Base-by-base conservation (phyloP, 2,113 vertebrate species). In the Coptodon bakossiorum region DNA sequence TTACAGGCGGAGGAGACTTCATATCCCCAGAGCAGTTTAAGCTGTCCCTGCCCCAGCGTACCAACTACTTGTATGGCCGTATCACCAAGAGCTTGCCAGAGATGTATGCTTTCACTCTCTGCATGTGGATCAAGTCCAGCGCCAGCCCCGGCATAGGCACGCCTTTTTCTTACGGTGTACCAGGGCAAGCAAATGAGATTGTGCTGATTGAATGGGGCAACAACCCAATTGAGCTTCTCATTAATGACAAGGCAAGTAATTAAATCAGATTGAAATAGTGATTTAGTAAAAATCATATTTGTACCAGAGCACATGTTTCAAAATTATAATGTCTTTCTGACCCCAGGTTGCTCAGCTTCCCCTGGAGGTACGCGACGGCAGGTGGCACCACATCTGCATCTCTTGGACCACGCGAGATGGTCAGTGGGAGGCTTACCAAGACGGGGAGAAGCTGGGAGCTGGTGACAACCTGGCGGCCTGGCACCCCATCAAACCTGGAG, bases 191-290 rank as follows among this genome's bases (percentile, higher is more conserved):
- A 43, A 99, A 99, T 13, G 99, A 99, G 94, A 98, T 99, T 2
- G 99, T 99, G 86, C 96, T 99, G 52, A 99, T 99, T 6, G 98
- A 99, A 57, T 99, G 98, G 98, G 99, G 98, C 2, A 99, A 98
- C 89, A 99, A 99, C 91, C 98, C 98, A n/a, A 99, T 99, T 0
- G 99, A 99, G 83, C 96, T 99, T 52, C 97, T 99, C 16, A 98
- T 99, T 89, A 99, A 99, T 1, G 98, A 99, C 92, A 99, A 99
- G 97, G 99, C 97, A 92, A 90, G 93, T 97, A 93, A 95, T 1
- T 29, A 8, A 38, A 24, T 1, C 22, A 5, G 31, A 24, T 11
- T 6, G 57, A 3, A 6, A 19, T 80, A n/a, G 19, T 81, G 27
- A 3, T 54, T 29, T 36, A 0, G 48, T 36, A 11, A 59, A 29